These are phyloP conservation scores for Mormoops blainvillei DNA, from an alignment of 2,113 vertebrate genomes.

Conservation along the genomic window DNA sequence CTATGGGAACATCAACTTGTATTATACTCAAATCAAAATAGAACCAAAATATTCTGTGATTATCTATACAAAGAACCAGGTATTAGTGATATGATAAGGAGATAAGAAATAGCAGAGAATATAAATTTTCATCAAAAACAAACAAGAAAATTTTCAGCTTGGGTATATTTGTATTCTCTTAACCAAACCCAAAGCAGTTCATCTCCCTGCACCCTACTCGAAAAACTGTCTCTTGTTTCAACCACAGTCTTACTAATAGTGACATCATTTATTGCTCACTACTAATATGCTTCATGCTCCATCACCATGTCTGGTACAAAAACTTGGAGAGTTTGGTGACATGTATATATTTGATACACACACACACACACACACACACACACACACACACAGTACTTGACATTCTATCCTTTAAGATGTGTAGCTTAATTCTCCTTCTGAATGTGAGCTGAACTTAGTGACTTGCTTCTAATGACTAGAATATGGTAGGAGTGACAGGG, in stretches of 20 bases:
- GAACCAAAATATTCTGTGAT: neutral
- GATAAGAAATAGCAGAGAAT: neutral
- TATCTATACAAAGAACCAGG: neutral
- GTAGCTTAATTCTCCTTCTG: neutral
- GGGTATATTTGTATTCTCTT: neutral
- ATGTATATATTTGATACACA: no score
- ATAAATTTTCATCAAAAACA: neutral
- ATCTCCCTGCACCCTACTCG: neutral
- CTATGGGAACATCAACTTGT: constrained; percentile 18
- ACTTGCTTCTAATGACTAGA: neutral
- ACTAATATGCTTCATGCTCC: neutral
- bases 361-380: no score
- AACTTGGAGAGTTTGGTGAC: neutral
- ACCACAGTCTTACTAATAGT: neutral
- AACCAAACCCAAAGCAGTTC: neutral
- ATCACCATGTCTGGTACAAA: neutral
- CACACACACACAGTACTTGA: neutral
- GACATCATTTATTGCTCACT: neutral
- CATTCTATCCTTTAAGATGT: neutral
- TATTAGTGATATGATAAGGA: neutral
- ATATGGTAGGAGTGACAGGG: neutral
- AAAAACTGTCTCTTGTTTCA: neutral
- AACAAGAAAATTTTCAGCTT: neutral
- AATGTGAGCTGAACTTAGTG: neutral
- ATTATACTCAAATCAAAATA: neutral